These are phyloP conservation scores for Dermatemys mawii DNA, from an alignment of 2,113 vertebrate genomes.

Conservation along the genomic window DNA sequence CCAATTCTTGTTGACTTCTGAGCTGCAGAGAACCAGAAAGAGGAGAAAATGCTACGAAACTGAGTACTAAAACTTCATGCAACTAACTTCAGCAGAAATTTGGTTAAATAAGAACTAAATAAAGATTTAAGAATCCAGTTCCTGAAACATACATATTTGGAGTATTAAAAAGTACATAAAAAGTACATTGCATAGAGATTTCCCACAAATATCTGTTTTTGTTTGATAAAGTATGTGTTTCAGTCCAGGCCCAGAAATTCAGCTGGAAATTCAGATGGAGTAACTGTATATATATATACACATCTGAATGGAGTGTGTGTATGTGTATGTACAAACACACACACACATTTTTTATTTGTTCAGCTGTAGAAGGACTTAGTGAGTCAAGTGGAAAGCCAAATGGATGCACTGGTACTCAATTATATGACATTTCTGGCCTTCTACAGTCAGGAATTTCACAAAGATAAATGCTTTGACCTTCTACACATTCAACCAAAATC, in stretches of 20 bases:
- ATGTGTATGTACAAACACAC: neutral
- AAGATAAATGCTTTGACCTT: neutral
- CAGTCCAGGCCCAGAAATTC: accelerated
- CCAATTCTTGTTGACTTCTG: neutral
- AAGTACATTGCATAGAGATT: neutral
- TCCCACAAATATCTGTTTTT: neutral
- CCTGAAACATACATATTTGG: neutral
- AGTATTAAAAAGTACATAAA: neutral
- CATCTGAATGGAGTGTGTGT: neutral
- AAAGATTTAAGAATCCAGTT: neutral
- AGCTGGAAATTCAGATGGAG: neutral
- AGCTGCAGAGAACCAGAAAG: neutral
- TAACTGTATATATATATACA: neutral
- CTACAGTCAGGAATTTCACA: neutral
- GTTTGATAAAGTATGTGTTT: neutral
- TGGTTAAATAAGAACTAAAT: neutral
- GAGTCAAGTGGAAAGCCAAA: neutral
- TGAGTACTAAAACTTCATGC: neutral
- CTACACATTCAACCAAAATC: neutral
- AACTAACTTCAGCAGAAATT: neutral
- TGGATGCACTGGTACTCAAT: neutral
- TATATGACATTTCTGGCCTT: neutral
- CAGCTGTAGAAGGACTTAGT: neutral
- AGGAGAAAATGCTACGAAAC: neutral
- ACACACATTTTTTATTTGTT: neutral